phyloP scores from a whole-genome alignment of 2,888 invertebrate genomes.

The Rugalucina vietnamica region DNA sequence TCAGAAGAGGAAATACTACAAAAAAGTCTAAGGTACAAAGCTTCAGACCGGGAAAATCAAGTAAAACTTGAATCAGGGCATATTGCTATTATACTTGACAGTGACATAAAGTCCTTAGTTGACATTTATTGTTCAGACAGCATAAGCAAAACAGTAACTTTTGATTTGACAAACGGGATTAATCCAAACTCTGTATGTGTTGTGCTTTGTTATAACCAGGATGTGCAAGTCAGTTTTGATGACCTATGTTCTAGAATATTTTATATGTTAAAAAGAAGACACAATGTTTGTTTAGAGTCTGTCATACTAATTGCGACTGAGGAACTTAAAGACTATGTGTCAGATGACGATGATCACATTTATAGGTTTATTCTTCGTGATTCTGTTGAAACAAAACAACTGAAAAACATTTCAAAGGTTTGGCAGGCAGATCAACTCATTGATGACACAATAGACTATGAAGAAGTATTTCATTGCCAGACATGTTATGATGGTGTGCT shows the following conservation, averaged over 20 bases:
- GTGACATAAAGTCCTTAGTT: slow-evolving; percentile 17
- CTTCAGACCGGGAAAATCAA: slow-evolving; percentile 16
- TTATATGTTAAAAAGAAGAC: slow-evolving; percentile 17
- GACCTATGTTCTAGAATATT: slow-evolving; percentile 22
- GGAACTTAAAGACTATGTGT: background rate
- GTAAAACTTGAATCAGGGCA: slow-evolving; percentile 1
- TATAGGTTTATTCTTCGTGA: slow-evolving; percentile 24
- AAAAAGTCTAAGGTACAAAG: background rate
- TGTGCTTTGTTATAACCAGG: slow-evolving; percentile 3
- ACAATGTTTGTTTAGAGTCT: slow-evolving; percentile 20
- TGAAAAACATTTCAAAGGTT: background rate
- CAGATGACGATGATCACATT: slow-evolving; percentile 3
- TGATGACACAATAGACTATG: slow-evolving; percentile 18
- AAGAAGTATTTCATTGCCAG: background rate
- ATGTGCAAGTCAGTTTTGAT: slow-evolving; percentile 4
- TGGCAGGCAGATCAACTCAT: slow-evolving; percentile 1
- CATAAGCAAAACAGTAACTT: slow-evolving; percentile 15
- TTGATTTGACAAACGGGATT: slow-evolving; percentile 31
- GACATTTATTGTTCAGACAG: slow-evolving; percentile 24
- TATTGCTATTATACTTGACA: slow-evolving; percentile 23
- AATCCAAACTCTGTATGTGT: slow-evolving; percentile 20
- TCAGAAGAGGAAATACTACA: background rate
- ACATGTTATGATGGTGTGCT: background rate
- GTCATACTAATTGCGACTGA: background rate
- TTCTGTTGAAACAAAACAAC: slow-evolving; percentile 17